These are phyloP conservation scores for Cheilinus undulatus DNA, from an alignment of 2,113 vertebrate species.

Conservation along the genomic window DNA sequence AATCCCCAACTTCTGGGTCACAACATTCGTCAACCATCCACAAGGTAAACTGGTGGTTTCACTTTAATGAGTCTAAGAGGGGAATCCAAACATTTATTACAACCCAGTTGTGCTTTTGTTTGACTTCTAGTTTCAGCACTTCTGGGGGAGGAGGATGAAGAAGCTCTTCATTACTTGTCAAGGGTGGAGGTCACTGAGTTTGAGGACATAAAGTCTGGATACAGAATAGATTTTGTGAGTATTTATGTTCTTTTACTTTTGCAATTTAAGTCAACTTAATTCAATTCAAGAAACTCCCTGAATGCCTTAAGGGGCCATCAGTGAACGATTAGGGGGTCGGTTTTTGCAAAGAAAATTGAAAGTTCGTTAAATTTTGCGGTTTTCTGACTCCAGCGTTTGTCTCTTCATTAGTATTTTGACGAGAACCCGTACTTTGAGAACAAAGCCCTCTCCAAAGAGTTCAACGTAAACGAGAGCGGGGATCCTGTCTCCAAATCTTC, in stretches of 20 bases:
- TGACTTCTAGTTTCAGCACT: conserved; percentile 91
- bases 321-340: too few species aligned
- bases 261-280: too few species aligned
- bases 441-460: conserved; percentile 99
- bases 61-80: neutral
- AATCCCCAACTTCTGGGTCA: conserved; percentile 99
- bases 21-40: conserved; percentile 99
- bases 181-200: conserved; percentile 99
- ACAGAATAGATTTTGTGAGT: conserved; percentile 99
- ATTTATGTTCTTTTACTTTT: neutral
- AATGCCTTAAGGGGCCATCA: too few species aligned
- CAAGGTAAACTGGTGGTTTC: conserved; percentile 83
- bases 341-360: too few species aligned
- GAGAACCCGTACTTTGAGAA: conserved; percentile 99
- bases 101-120: neutral
- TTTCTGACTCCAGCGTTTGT: neutral
- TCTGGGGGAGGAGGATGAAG: conserved; percentile 97
- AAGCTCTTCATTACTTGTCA: conserved; percentile 98
- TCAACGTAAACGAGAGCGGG: conserved; percentile 96
- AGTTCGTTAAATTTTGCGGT: too few species aligned
- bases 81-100: neutral
- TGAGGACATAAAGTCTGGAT: conserved; percentile 99
- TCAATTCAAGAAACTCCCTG: too few species aligned
- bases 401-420: conserved; percentile 91
- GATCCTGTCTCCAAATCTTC: conserved; percentile 98